Evolutionary conservation across 2,797 vertebrate species (phyloP).

Genomic region (Enteromius radiatus): DNA sequence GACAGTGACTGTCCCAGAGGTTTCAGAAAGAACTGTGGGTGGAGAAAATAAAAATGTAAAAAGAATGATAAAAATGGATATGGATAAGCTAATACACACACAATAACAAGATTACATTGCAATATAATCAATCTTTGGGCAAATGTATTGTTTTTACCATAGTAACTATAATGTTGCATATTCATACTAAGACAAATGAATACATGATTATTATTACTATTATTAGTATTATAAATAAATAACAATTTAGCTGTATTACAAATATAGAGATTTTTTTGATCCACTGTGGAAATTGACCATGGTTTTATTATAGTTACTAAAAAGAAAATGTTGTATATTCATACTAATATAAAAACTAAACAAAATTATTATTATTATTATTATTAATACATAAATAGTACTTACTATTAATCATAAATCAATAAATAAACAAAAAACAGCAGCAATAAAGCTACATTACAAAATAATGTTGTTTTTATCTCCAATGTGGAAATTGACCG

Average conservation of each 20-base stretch:
- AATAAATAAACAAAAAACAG: neutral
- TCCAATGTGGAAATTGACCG: neutral
- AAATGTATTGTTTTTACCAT: neutral
- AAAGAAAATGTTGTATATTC: neutral
- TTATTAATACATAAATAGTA: neutral
- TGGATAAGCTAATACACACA: neutral
- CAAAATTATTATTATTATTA: neutral
- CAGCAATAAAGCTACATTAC: neutral
- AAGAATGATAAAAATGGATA: neutral
- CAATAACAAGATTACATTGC: neutral
- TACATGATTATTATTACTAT: neutral
- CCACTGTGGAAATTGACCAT: neutral
- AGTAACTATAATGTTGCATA: neutral
- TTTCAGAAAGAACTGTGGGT: constrained; percentile 90
- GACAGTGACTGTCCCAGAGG: constrained; percentile 91
- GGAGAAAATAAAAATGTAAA: neutral
- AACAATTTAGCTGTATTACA: neutral
- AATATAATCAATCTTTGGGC: neutral
- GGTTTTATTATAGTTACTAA: neutral
- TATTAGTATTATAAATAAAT: neutral
- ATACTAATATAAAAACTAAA: neutral
- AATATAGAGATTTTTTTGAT: neutral
- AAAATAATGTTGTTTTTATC: neutral
- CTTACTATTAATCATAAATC: neutral
- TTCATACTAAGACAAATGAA: neutral